A percentile compares a stretch with the other conserved stretches of the same genome.
Evolutionary conservation across 2,797 vertebrate species (phyloP).

Genomic region (Channallabes apus): DNA sequence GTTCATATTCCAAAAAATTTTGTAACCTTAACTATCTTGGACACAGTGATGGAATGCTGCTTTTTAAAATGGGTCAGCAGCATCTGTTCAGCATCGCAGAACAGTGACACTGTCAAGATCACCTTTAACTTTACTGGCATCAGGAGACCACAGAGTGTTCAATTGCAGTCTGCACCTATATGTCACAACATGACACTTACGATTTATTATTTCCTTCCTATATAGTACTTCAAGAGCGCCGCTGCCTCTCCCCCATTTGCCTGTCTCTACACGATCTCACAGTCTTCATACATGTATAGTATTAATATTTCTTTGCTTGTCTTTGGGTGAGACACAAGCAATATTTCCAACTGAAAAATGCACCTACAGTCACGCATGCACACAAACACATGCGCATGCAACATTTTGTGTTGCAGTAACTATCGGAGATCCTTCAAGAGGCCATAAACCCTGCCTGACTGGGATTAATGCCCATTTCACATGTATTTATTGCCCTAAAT

Average conservation of each 20-base stretch:
- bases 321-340: not conserved
- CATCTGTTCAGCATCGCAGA: slow-evolving; percentile 12
- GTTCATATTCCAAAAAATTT: not conserved
- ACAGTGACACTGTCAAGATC: slow-evolving; percentile 29
- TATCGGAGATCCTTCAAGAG: slow-evolving; percentile 8
- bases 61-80: slow-evolving; percentile 14
- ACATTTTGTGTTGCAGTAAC: slow-evolving; percentile 11
- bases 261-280: not conserved
- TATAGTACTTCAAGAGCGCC: slow-evolving; percentile 27
- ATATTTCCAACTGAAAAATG: slow-evolving; percentile 17
- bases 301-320: not conserved
- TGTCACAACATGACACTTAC: slow-evolving; percentile 25
- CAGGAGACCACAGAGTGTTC: slow-evolving; percentile 27
- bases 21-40: slow-evolving; percentile 4
- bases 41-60: not conserved
- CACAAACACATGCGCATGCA: slow-evolving; percentile 1
- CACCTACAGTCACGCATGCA: slow-evolving; percentile 16
- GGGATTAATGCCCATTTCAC: slow-evolving; percentile 46
- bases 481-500: slow-evolving; percentile 43
- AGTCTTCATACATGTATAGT: not conserved
- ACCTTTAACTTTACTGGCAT: slow-evolving; percentile 28
- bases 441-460: slow-evolving; percentile 39
- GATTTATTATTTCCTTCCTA: slow-evolving; percentile 51
- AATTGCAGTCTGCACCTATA: slow-evolving; percentile 34
- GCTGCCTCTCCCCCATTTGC: not conserved